phyloP scores from a whole-genome alignment of 2,797 vertebrate species.

The Phataginus tricuspis region DNA sequence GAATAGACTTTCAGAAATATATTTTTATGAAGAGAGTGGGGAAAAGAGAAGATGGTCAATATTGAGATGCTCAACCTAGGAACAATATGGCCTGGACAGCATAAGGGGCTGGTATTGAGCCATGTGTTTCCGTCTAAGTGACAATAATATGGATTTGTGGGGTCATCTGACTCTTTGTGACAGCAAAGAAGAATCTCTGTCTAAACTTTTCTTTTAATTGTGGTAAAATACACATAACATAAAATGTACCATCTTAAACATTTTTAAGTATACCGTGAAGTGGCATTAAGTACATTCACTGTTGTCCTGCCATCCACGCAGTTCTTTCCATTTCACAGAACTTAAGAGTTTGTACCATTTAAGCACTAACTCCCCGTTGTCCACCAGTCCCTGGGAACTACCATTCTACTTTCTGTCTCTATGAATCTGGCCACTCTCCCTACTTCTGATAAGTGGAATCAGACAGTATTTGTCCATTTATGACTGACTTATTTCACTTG shows the following conservation, averaged over 20 bases:
- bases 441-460: not conserved
- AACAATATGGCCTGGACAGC: no score
- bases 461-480: not conserved
- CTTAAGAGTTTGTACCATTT: not conserved
- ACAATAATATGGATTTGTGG: not conserved
- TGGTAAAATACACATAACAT: not conserved
- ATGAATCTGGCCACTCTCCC: not conserved
- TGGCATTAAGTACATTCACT: not conserved
- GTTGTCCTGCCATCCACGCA: not conserved
- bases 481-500: not conserved
- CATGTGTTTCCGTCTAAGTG: not conserved
- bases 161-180: not conserved
- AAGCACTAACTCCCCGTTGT: not conserved
- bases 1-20: not conserved
- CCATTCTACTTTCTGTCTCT: not conserved
- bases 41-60: not conserved
- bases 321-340: not conserved
- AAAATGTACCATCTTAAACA: not conserved
- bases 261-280: not conserved
- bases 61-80: not conserved
- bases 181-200: not conserved
- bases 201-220: not conserved
- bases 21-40: not conserved
- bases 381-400: rapidly evolving
- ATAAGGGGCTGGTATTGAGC: not conserved